Conservation (phyloP, 2,888 invertebrate species). For the Thereva nobilitata region DNA sequence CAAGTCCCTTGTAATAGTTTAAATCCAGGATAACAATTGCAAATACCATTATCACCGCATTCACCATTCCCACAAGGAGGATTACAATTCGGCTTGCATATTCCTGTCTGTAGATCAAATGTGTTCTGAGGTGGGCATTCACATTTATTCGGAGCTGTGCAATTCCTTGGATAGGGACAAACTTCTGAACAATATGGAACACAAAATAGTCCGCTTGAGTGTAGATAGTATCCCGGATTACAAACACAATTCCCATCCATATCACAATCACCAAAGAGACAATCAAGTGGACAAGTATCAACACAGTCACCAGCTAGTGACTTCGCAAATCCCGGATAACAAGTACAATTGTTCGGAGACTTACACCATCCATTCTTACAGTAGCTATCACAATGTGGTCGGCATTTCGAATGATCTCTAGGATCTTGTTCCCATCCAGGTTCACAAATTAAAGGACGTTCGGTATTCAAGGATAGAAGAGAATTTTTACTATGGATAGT, state of each 20-base stretch:
- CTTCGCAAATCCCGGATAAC: constrained; percentile 53
- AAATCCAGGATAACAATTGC: constrained; percentile 47
- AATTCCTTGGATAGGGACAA: constrained; percentile 53
- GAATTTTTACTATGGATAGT: too few species aligned
- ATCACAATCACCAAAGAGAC: constrained; percentile 67
- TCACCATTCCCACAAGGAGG: constrained; percentile 58
- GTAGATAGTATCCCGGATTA: constrained; percentile 63
- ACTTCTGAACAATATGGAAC: constrained; percentile 61
- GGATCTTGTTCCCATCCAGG: too few species aligned
- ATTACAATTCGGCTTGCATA: constrained; percentile 52
- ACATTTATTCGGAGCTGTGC: constrained; percentile 53
- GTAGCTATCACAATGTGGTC: constrained; percentile 50
- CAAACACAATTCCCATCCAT: constrained; percentile 68
- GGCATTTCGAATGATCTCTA: constrained; percentile 42
- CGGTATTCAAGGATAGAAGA: too few species aligned
- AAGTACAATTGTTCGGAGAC: constrained; percentile 55
- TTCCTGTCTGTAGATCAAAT: constrained; percentile 47
- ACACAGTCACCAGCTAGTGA: constrained; percentile 55
- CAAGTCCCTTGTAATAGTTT: constrained; percentile 36
- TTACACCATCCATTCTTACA: constrained; percentile 57
- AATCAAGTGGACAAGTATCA: constrained; percentile 56
- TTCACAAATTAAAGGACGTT: too few species aligned
- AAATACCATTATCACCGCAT: constrained; percentile 49
- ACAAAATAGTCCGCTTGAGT: constrained; percentile 62
- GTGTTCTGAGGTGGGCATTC: constrained; percentile 54